Evolutionary conservation across 2,113 vertebrate genomes (phyloP), one percentile per base, ranked within the genome.

Genomic region (Cheilinus undulatus): DNA sequence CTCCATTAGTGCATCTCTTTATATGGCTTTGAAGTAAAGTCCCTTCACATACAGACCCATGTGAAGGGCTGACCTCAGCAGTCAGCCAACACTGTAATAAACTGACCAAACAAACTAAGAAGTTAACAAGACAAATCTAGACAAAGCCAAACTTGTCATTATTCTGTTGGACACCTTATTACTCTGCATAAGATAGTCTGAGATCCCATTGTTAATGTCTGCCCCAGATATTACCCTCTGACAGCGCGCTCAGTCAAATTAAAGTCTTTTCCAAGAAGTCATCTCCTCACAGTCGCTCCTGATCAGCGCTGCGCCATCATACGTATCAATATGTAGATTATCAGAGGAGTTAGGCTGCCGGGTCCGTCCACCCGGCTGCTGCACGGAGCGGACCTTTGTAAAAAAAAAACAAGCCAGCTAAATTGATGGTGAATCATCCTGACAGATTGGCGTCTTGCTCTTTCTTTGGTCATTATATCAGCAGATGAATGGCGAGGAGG

Each of bases 401-500:
- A 77, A 80, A 34, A 34, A 34, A 11, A 10, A 34, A 34, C 8
- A 86, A 87, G 68, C 52, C 13, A 1, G 17, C 23, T 71, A 79
- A 88, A 84, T 78, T 89, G 89, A 86, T 76, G 85, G 89, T 92
- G 84, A 92, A 90, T 93, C 90, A 91, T 76, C 46, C 69, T 85
- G 89, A 86, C 88, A 85, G 75, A 86, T 79, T 52, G 64, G 76
- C 43, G 28, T 83, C 85, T 82, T 81, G 70, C 74, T 80, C 78
- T 78, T 88, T 84, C 78, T 82, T 72, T 81, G 82, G 76, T 78
- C 86, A 82, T 88, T 89, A 82, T 68, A 56, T 71, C 59, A 14
- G 28, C 24, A 64, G 82, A 83, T 80, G 76, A 83, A 85, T 63
- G 60, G 68, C n/a, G 69, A 38, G 20, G 50, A 82, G 63, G 43